Evolutionary conservation across 2,113 vertebrate species (phyloP), one percentile per base, ranked within the genome.

Genomic region (Seriola quinqueradiata): DNA sequence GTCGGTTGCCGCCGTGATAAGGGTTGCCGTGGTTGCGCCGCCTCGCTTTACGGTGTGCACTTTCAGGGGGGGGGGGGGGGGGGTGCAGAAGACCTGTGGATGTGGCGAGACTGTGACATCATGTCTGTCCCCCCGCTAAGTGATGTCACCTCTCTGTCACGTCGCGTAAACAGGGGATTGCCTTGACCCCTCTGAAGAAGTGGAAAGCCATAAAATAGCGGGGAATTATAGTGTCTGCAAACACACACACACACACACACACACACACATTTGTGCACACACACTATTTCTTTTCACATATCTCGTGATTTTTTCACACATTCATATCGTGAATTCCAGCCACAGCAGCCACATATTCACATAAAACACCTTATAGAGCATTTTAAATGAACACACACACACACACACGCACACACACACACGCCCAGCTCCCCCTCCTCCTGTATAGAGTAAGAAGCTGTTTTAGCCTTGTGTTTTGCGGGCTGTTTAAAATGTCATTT

Each of bases 401-500:
- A 75, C 69, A 42, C n/a, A 38, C 36, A 25, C 36, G 59, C 54
- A n/a, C 36, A 63, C 54, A 66, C 61, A 38, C 75, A 44, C 64
- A 54, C 60, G 61, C 81, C 34, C 58, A 52, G 34, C 42, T 38
- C 65, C 68, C 57, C 66, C 77, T 63, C 76, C 82, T 84, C 81
- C 75, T 82, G 73, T 64, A 77, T 73, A 55, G 88, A 77, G 77
- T 79, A 93, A 90, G 93, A 92, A 91, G 92, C 92, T 92, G 90
- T 90, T 95, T 92, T 87, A 94, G 92, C 89, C 82, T 93, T 90
- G 92, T 95, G 93, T 94, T 94, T 94, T 94, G 89, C 83, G 82
- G 91, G 80, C 92, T 92, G 89, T 94, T 95, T 95, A 94, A 95
- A 95, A 94, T 94, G 92, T 93, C 87, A 93, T 95, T 94, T 95